A percentile compares a stretch with the other conserved stretches of the same genome.
phyloP scores from a whole-genome alignment of 1,140 invertebrate species.

The Brachionus calyciflorus region DNA sequence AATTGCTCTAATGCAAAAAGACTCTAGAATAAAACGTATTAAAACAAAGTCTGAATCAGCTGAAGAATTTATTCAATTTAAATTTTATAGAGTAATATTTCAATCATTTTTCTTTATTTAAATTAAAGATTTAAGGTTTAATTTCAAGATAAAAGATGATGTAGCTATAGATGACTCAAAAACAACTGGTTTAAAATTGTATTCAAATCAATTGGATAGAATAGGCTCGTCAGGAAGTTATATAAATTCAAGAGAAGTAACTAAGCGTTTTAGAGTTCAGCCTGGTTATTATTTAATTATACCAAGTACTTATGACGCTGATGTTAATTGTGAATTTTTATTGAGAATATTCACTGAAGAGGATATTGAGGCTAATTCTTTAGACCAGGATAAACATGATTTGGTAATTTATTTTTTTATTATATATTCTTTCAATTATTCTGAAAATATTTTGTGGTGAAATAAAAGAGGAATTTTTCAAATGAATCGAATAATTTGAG shows the following conservation, averaged over 20 bases:
- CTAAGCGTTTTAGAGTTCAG: constrained; percentile 55
- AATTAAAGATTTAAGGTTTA: too few species aligned
- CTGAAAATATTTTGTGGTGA: too few species aligned
- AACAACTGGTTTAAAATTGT: constrained; percentile 27
- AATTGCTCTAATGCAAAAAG: constrained; percentile 43
- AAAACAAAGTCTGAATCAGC: constrained; percentile 23
- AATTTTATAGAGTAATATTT: constrained; percentile 9
- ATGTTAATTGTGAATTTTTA: constrained; percentile 65
- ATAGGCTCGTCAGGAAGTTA: constrained; percentile 54
- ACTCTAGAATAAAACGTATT: constrained; percentile 13
- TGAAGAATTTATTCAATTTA: constrained; percentile 47
- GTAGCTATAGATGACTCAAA: background rate
- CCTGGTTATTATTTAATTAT: constrained; percentile 67
- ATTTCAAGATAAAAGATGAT: constrained; percentile 14
- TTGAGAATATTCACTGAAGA: constrained; percentile 64
- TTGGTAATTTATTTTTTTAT: background rate
- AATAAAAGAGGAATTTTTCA: too few species aligned
- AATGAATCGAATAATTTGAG: too few species aligned
- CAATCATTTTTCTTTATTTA: background rate
- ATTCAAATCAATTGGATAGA: constrained; percentile 42
- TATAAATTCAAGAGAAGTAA: constrained; percentile 59
- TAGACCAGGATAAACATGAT: constrained; percentile 32
- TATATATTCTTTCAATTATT: too few species aligned
- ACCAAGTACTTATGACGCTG: constrained; percentile 66
- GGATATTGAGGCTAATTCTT: background rate